Evolutionary conservation across 2,888 invertebrate species (phyloP).

Genomic region (Brachypterus glaber): DNA sequence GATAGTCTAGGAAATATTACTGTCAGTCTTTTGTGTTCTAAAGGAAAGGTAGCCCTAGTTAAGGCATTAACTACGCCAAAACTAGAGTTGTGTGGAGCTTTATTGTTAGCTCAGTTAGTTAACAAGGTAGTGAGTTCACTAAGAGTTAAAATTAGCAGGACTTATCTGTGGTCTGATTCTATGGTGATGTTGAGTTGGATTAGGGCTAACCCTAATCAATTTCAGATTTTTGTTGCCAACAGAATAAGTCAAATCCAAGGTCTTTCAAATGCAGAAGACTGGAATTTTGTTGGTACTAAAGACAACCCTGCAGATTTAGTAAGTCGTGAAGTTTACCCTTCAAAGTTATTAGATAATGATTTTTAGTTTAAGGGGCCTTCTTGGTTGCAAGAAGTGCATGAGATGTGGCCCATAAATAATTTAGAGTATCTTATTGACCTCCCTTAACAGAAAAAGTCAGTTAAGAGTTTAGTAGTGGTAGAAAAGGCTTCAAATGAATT

Average conservation of each 20-base stretch:
- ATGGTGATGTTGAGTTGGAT: not conserved
- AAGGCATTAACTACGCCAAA: not conserved
- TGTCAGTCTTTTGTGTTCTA: conserved; percentile 14
- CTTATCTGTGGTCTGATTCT: not conserved
- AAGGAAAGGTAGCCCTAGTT: conserved; percentile 3
- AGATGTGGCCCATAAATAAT: too few species aligned
- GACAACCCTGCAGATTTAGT: conserved; percentile 1
- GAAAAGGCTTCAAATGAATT: too few species aligned
- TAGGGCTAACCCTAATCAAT: not conserved
- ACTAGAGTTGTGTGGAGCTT: conserved; percentile 1
- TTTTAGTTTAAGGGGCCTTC: too few species aligned
- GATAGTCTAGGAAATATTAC: not conserved
- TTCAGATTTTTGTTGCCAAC: not conserved
- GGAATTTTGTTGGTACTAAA: not conserved
- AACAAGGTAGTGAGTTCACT: not conserved
- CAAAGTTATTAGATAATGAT: too few species aligned
- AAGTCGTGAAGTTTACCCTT: too few species aligned
- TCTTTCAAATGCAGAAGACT: not conserved
- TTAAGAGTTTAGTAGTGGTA: too few species aligned
- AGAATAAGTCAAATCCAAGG: not conserved
- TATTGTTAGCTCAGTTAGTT: not conserved
- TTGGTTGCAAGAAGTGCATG: too few species aligned
- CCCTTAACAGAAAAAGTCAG: too few species aligned
- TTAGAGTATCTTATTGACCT: too few species aligned
- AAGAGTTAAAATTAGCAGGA: not conserved